Evolutionary conservation across 2,888 invertebrate species (phyloP), one percentile per base, ranked within the genome.

Genomic region (Agrochola lychnidis): DNA sequence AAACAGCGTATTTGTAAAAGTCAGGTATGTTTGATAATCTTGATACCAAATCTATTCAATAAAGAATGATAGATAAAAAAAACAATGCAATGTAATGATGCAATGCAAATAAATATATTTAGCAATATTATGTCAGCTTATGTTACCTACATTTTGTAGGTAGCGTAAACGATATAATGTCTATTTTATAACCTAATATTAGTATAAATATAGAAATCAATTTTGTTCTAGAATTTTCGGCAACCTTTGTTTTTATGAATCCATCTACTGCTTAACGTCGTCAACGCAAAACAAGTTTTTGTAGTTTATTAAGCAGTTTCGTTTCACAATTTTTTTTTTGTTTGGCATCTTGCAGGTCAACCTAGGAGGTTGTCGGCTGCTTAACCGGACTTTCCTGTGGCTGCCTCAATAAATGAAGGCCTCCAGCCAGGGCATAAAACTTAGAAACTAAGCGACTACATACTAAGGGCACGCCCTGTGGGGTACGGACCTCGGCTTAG

Each of bases 31-130:
- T 45, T 12, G 59, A 63, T n/a, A 76, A 62, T 66, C 40, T 64
- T 56, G 36, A 51, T 62, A 69, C 3, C 19, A 74, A 78, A 71
- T 48, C 6, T 61, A 45, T 69, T 71, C 67, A 73, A 57, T 57
- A n/a, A 2, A 12, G 40, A 81, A 64, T 61, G 30, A 57, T 68
- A n/a, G 19, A 48, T 16, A 5, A 66, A 61, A 66, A 61, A 70
- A 30, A 30, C 30, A 30, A 30, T 30, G 30, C 30, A 30, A 30
- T 30, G 30, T 62, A 22, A 62, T 30, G 30, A 70, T 76, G 57
- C 36, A 63, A 70, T 62, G 1, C n/a, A n/a, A n/a, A 53, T 45
- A 16, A 16, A 2, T 40, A n/a, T 19, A 51, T 69, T 68, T 48
- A n/a, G 59, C 67, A 74, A 71, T 61, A 69, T 56, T 51, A 64